Base-by-base conservation (phyloP, 2,888 invertebrate species). In the Apamea anceps region DNA sequence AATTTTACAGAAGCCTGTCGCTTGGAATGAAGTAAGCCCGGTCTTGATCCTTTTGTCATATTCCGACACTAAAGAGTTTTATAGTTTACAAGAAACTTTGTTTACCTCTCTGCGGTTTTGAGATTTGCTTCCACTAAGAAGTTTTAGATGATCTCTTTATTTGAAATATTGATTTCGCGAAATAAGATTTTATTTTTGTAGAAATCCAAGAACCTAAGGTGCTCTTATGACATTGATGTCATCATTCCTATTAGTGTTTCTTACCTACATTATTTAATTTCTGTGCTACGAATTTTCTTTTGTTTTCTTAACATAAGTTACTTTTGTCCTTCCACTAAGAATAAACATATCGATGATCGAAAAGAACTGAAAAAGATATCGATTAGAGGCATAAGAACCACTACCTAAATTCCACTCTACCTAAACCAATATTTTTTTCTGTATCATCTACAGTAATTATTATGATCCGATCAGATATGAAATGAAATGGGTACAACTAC, bases 401-500 rank as follows among this genome's bases (percentile, higher is more conserved):
- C 71, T 60, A 80, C 74, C 66, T 75, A 71, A 76, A 84, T 71
- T 81, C 81, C 66, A 72, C 54, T 77, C 48, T 54, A 45, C 72
- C 60, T 62, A 70, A 72, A 71, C 54, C 54, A 72, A 73, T 79
- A 71, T 57, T 84, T 80, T 86, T 80, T 72, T 74, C 67, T 81
- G n/a, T 72, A 77, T 74, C 75, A 79, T 77, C 77, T 82, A 75
- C 77, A 75, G 82, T 88, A 85, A 90, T 90, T 87, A 91, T 91
- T 87, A 87, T 86, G 87, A 93, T 91, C 87, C 87, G 92, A 93
- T 92, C 91, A 92, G 90, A 91, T 93, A 92, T 90, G 89, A 89
- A 90, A 85, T 88, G 80, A 85, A 81, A 87, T 88, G 89, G 87
- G 88, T 78, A 91, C 77, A 89, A 87, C 88, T 89, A 89, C 90